Conservation (phyloP, 1,140 invertebrate species). For the Drosophila rufa region DNA sequence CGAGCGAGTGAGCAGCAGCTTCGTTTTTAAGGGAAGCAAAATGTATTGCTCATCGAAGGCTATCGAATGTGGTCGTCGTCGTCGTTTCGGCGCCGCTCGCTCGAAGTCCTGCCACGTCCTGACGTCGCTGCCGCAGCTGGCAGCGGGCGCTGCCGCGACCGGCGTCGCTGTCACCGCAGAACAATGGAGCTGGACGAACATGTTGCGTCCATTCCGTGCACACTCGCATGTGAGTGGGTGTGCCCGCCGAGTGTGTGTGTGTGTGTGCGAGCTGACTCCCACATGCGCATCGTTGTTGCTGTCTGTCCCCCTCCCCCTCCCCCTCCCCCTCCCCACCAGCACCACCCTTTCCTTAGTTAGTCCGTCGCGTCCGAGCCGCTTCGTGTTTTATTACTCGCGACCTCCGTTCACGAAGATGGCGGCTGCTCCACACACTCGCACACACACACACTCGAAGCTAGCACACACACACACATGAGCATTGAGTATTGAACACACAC, state of each 20-base stretch:
- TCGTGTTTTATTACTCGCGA: constrained; percentile 82
- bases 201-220: constrained; percentile 61
- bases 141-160: constrained; percentile 10
- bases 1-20: constrained; percentile 34
- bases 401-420: constrained; percentile 72
- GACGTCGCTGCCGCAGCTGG: constrained; percentile 5
- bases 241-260: constrained; percentile 38
- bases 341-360: constrained; percentile 7
- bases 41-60: constrained; percentile 83
- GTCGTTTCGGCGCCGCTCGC: constrained; percentile 7
- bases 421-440: constrained; percentile 39
- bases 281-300: constrained; percentile 47
- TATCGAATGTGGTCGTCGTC: constrained; percentile 78
- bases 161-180: constrained; percentile 27
- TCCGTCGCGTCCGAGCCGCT: constrained; percentile 54
- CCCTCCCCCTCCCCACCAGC: not conserved
- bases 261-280: constrained; percentile 57
- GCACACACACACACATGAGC: constrained; percentile 7
- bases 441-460: constrained; percentile 7
- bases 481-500: constrained; percentile 43
- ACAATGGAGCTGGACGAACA: constrained; percentile 78
- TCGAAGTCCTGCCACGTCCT: not conserved
- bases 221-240: constrained; percentile 44
- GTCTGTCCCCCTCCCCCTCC: not conserved
- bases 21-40: constrained; percentile 79